These are phyloP conservation scores for Tragelaphus scriptus DNA, from an alignment of 2,113 vertebrate genomes.

Conservation along the genomic window DNA sequence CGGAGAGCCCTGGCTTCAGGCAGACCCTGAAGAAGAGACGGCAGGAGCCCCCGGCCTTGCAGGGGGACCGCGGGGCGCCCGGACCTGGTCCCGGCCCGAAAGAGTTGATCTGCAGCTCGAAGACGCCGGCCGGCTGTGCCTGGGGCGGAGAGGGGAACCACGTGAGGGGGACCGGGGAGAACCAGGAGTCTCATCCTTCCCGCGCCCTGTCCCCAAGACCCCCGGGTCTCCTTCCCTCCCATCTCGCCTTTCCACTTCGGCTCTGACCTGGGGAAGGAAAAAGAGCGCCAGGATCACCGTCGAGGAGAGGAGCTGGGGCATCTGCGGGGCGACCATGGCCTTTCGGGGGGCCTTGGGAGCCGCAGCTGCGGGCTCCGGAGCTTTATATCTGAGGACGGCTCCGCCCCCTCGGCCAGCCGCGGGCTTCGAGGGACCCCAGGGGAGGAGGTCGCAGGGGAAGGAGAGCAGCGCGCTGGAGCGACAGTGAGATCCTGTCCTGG, in stretches of 20 bases:
- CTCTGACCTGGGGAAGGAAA: slow-evolving; percentile 62
- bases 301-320: not conserved
- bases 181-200: not conserved
- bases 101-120: slow-evolving; percentile 89
- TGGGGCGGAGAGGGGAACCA: slow-evolving; percentile 46
- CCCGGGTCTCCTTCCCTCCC: not conserved
- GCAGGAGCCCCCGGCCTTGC: slow-evolving; percentile 73
- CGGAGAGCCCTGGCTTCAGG: slow-evolving; percentile 84
- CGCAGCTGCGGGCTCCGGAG: not conserved
- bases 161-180: not conserved
- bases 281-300: slow-evolving; percentile 31
- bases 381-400: slow-evolving; percentile 50
- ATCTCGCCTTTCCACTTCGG: not conserved
- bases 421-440: not conserved
- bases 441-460: not conserved
- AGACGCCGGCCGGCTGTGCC: slow-evolving; percentile 83
- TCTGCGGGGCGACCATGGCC: slow-evolving; percentile 47
- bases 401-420: slow-evolving; percentile 48
- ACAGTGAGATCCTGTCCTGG: not conserved
- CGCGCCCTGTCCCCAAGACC: not conserved
- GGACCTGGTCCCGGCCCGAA: slow-evolving; percentile 70
- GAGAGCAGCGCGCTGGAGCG: not conserved
- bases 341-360: not conserved
- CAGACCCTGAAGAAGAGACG: slow-evolving; percentile 90
- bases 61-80: slow-evolving; percentile 27